Conservation (phyloP, 2,797 vertebrate species). For the Pitangus sulphuratus region DNA sequence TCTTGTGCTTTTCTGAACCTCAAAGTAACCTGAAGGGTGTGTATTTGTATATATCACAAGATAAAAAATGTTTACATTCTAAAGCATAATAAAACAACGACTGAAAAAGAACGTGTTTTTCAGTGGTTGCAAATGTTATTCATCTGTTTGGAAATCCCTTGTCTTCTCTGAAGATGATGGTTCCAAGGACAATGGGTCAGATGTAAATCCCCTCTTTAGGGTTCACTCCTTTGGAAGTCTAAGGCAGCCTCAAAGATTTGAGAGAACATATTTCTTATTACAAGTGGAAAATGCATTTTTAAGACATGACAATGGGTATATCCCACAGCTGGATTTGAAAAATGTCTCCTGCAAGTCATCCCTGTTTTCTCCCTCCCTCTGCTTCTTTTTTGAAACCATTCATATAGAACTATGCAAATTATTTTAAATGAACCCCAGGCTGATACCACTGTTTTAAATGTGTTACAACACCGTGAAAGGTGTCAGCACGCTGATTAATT, state of each 20-base stretch:
- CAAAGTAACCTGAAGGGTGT: not conserved
- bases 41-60: not conserved
- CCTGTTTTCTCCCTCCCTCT: not conserved
- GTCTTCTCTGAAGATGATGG: not conserved
- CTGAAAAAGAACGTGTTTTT: not conserved
- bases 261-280: not conserved
- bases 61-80: not conserved
- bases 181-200: not conserved
- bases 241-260: not conserved
- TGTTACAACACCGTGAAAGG: slow-evolving; percentile 8
- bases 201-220: not conserved
- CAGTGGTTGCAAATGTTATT: not conserved
- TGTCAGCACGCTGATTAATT: slow-evolving; percentile 26
- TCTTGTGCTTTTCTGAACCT: not conserved
- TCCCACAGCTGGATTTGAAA: slow-evolving; percentile 37
- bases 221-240: not conserved
- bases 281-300: not conserved
- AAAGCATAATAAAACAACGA: not conserved
- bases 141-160: not conserved
- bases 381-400: not conserved
- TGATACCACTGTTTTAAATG: slow-evolving; percentile 24
- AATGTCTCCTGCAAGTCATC: slow-evolving; percentile 30
- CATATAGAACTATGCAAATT: slow-evolving; percentile 40
- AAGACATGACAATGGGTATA: not conserved
- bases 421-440: slow-evolving; percentile 50